A percentile compares a stretch with the other conserved stretches of the same genome.
Conservation (phyloP, 1,140 invertebrate species). For the Panulirus ornatus region DNA sequence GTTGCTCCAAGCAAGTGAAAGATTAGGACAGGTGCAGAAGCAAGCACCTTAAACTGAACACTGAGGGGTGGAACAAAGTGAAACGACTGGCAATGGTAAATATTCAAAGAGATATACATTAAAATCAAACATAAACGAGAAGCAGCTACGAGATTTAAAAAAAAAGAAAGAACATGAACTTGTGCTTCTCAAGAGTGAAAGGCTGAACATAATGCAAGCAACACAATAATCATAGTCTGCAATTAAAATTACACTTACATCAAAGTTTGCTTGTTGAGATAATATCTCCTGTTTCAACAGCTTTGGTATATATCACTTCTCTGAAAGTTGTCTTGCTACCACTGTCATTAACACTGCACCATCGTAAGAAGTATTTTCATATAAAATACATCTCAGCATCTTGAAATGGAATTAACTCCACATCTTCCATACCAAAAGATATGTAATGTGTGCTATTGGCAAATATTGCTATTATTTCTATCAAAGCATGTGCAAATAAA, state of each 20-base stretch:
- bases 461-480: slow-evolving; percentile 59
- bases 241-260: slow-evolving; percentile 46
- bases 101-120: neutral
- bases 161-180: neutral
- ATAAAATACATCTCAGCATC: slow-evolving; percentile 42
- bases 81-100: neutral
- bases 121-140: neutral
- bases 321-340: slow-evolving; percentile 38
- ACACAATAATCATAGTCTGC: slow-evolving; percentile 48
- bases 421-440: slow-evolving; percentile 31
- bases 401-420: slow-evolving; percentile 1
- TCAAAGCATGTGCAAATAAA: slow-evolving; percentile 65
- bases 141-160: neutral
- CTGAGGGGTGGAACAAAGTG: neutral
- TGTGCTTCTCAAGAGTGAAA: neutral
- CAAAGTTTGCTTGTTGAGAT: slow-evolving; percentile 47
- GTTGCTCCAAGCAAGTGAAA: neutral
- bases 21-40: neutral
- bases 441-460: slow-evolving; percentile 46
- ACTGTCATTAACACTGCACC: slow-evolving; percentile 33
- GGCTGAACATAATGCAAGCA: slow-evolving; percentile 47
- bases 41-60: neutral
- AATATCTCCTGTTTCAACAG: slow-evolving; percentile 36
- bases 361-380: slow-evolving; percentile 36
- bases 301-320: slow-evolving; percentile 65